These are phyloP conservation scores for Eubasilissa regina DNA, from an alignment of 1,140 invertebrate genomes.

Conservation along the genomic window DNA sequence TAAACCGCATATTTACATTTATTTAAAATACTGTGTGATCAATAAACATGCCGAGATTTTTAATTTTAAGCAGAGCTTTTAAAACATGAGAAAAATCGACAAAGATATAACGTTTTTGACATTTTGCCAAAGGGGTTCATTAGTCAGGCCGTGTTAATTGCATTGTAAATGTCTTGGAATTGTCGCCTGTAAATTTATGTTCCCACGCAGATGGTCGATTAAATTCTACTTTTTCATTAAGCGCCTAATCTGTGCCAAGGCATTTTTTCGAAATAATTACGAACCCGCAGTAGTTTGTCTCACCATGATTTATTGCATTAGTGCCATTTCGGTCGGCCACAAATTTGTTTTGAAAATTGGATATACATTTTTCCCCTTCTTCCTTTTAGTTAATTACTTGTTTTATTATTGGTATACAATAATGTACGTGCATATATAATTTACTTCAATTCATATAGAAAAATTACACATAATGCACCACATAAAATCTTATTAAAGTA, in stretches of 20 bases:
- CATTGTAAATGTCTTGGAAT: slow-evolving; percentile 56
- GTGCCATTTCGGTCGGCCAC: neutral
- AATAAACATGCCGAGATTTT: neutral
- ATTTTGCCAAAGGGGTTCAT: slow-evolving; percentile 48
- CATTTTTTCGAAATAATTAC: too few relatives aligned
- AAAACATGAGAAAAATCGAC: neutral
- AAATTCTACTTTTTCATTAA: slow-evolving; percentile 12
- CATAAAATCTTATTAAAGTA: too few relatives aligned
- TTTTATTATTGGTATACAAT: too few relatives aligned
- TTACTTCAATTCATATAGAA: too few relatives aligned
- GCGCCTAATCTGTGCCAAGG: neutral
- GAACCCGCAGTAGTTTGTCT: too few relatives aligned
- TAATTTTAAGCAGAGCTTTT: neutral
- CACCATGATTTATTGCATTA: too few relatives aligned
- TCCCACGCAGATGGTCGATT: slow-evolving; percentile 30
- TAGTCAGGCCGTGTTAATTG: slow-evolving; percentile 55
- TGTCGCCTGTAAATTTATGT: slow-evolving; percentile 37
- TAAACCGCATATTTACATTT: too few relatives aligned
- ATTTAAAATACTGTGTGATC: neutral
- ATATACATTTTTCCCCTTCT: too few relatives aligned
- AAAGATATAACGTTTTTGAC: slow-evolving; percentile 27
- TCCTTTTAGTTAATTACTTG: too few relatives aligned
- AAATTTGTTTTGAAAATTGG: neutral
- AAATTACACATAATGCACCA: too few relatives aligned
- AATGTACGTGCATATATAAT: too few relatives aligned